A percentile compares a stretch with the other conserved stretches of the same genome.
phyloP scores from a whole-genome alignment of 2,113 vertebrate genomes.

The Pygoscelis adeliae region DNA sequence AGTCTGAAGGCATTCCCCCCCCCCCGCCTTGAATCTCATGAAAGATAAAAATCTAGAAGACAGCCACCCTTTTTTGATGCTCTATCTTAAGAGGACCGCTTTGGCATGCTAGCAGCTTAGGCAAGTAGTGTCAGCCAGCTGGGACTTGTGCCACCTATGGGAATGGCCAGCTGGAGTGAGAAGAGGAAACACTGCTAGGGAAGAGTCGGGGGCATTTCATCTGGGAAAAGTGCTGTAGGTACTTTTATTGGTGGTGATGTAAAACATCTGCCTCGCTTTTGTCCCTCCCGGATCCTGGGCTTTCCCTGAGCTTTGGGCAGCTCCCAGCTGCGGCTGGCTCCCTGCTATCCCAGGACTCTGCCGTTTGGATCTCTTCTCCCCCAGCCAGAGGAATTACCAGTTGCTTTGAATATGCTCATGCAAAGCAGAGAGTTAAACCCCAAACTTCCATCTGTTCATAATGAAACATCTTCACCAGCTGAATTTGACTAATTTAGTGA shows the following conservation, averaged over 20 bases:
- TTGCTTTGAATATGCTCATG: neutral
- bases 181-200: neutral
- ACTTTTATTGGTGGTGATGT: neutral
- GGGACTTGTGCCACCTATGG: neutral
- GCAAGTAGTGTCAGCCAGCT: neutral
- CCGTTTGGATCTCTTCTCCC: neutral
- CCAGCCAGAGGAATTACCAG: neutral
- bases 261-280: neutral
- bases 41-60: neutral
- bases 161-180: neutral
- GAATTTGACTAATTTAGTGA: conserved; percentile 33
- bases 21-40: neutral
- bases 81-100: neutral
- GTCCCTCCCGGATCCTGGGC: neutral
- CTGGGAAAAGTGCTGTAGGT: neutral
- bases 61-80: neutral
- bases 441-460: conserved; percentile 2
- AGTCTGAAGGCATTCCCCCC: accelerated
- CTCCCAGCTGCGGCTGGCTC: neutral
- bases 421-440: neutral
- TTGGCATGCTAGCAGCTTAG: neutral
- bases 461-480: neutral
- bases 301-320: neutral
- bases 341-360: accelerated
- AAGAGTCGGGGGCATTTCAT: accelerated